phyloP scores from a whole-genome alignment of 2,888 invertebrate species.

The Drosophila rubida region DNA sequence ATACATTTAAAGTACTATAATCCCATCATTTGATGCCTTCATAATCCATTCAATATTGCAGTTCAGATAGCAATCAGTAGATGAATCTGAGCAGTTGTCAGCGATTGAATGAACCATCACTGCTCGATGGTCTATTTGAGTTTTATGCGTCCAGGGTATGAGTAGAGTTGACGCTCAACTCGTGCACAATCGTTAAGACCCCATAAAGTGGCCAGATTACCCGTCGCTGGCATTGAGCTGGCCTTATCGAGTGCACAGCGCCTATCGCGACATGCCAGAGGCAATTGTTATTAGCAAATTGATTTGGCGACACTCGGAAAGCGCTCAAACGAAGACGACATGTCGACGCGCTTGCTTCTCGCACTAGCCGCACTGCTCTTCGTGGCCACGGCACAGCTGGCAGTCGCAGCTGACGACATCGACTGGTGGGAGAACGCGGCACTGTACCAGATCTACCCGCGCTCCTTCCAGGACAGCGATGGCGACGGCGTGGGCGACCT shows the following conservation, averaged over 20 bases:
- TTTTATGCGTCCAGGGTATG: conserved; percentile 10
- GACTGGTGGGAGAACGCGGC: conserved; percentile 94
- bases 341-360: conserved; percentile 64
- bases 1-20: too few species aligned
- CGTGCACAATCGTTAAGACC: conserved; percentile 42
- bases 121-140: background rate
- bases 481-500: conserved; percentile 94
- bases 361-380: conserved; percentile 37
- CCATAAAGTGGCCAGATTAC: conserved; percentile 49
- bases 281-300: conserved; percentile 65
- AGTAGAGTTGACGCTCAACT: conserved; percentile 6
- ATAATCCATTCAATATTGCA: too few species aligned
- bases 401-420: conserved; percentile 30
- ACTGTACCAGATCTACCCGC: conserved; percentile 94
- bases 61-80: too few species aligned
- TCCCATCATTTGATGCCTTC: too few species aligned
- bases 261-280: conserved; percentile 42
- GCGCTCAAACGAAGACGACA: conserved; percentile 56
- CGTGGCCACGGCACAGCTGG: background rate
- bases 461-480: conserved; percentile 93
- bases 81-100: background rate
- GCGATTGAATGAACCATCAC: background rate
- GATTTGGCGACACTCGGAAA: conserved; percentile 46
- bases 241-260: conserved; percentile 51
- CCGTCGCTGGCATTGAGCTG: conserved; percentile 11